These are phyloP conservation scores for Zaprionus kolodkinae DNA, from an alignment of 1,140 invertebrate species.

Conservation along the genomic window DNA sequence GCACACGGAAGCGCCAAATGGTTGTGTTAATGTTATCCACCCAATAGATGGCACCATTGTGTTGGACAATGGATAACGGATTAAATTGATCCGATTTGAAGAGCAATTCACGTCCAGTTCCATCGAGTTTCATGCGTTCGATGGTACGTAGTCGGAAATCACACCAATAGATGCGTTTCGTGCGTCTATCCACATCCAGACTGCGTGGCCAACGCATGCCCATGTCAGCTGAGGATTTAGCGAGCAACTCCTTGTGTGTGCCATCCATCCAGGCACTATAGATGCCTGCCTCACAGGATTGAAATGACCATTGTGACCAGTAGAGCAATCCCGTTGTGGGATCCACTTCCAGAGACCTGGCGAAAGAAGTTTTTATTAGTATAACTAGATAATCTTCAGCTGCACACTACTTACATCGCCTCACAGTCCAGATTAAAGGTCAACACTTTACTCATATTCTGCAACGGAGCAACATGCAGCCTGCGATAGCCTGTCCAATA, in stretches of 20 bases:
- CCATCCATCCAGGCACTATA: constrained; percentile 94
- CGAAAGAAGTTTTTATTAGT: neutral
- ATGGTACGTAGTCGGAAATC: constrained; percentile 86
- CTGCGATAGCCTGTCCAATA: constrained; percentile 89
- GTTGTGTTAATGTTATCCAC: constrained; percentile 85
- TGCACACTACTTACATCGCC: constrained; percentile 53
- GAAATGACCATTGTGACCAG: constrained; percentile 89
- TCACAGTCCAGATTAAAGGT: constrained; percentile 63
- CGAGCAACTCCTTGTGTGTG: constrained; percentile 85
- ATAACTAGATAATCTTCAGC: neutral
- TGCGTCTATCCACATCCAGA: constrained; percentile 92
- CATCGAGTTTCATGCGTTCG: constrained; percentile 91
- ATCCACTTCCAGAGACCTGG: constrained; percentile 72
- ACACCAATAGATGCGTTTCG: constrained; percentile 90
- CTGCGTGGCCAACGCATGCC: constrained; percentile 93
- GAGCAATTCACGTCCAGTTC: constrained; percentile 88
- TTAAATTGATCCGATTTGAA: constrained; percentile 87
- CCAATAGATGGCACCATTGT: constrained; percentile 88
- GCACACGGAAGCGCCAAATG: constrained; percentile 63
- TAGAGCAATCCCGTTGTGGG: constrained; percentile 87
- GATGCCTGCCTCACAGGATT: constrained; percentile 74
- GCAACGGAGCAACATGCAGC: constrained; percentile 70
- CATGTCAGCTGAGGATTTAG: constrained; percentile 83
- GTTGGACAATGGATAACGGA: constrained; percentile 90
- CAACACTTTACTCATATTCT: constrained; percentile 62